Evolutionary conservation across 2,113 vertebrate species (phyloP).

Genomic region (Cacatua alba): DNA sequence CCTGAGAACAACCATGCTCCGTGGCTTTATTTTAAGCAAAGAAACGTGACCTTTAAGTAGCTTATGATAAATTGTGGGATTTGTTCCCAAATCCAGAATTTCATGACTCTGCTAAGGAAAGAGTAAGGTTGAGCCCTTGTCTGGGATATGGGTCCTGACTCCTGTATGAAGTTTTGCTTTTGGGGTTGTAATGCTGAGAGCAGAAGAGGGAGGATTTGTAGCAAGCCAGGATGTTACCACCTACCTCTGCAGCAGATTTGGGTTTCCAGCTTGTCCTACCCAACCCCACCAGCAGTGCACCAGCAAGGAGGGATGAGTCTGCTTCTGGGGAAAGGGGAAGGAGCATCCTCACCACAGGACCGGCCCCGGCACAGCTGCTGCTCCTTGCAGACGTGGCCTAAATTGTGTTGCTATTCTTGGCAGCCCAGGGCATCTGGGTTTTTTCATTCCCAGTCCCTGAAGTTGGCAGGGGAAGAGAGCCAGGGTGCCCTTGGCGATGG

Average conservation of each 20-base stretch:
- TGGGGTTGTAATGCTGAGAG: accelerated
- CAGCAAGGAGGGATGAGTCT: neutral
- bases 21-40: neutral
- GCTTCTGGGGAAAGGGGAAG: neutral
- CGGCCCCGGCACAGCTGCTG: accelerated
- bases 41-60: neutral
- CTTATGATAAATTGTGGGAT: neutral
- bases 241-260: neutral
- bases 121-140: accelerated
- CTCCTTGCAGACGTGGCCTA: neutral
- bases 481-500: neutral
- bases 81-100: neutral
- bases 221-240: too few relatives aligned
- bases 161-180: neutral
- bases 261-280: neutral
- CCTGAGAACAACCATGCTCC: neutral
- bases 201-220: neutral
- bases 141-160: neutral
- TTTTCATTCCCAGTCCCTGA: neutral
- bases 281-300: neutral
- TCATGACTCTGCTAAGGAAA: neutral
- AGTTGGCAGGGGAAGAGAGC: neutral
- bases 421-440: neutral
- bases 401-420: constrained; percentile 48
- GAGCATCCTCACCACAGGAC: neutral